Conservation (phyloP, 2,797 vertebrate species). For the Artibeus lituratus region DNA sequence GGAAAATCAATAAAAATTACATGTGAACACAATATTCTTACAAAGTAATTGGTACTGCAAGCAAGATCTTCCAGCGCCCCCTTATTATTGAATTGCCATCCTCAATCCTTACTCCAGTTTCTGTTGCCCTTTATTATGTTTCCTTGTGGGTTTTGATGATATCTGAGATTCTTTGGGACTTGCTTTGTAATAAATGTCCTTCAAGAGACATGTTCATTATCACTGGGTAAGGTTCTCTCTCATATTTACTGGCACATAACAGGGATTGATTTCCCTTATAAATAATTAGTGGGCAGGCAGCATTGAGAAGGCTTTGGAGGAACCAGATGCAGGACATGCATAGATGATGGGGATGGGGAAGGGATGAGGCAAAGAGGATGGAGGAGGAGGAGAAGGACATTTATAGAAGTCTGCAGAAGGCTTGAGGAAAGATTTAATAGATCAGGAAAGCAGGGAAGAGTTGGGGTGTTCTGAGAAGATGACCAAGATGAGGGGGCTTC, state of each 20-base stretch:
- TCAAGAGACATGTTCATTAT: background rate
- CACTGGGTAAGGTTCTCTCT: constrained; percentile 11
- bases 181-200: constrained; percentile 26
- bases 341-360: background rate
- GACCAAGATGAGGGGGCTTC: background rate
- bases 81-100: background rate
- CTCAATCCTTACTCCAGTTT: background rate
- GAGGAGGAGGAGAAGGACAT: background rate
- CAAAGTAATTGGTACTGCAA: constrained; percentile 6
- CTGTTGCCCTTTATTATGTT: background rate
- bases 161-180: constrained; percentile 9
- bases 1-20: background rate
- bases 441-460: background rate
- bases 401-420: background rate
- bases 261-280: constrained; percentile 32
- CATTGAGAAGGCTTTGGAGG: background rate
- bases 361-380: background rate
- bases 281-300: constrained; percentile 33
- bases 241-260: constrained; percentile 20
- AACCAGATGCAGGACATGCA: background rate
- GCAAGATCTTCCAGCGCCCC: background rate
- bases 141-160: constrained; percentile 10
- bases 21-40: background rate
- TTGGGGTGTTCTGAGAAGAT: background rate
- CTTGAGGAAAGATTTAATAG: background rate